These are phyloP conservation scores for Eulithis testata DNA, from an alignment of 2,888 invertebrate species.

Conservation along the genomic window DNA sequence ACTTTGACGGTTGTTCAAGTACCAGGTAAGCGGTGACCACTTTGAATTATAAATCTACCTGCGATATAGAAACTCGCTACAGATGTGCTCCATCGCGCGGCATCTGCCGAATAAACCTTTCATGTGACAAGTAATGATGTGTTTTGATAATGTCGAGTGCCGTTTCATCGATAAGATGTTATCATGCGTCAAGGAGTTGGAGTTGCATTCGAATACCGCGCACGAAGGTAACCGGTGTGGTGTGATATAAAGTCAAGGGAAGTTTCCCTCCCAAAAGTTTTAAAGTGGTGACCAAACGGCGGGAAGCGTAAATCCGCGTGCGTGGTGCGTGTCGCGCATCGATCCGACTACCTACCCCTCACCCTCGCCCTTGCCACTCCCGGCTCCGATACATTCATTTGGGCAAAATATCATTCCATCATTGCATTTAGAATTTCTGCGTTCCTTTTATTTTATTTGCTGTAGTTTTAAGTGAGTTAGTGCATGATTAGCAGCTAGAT, in stretches of 20 bases:
- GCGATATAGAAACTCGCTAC: conserved; percentile 48
- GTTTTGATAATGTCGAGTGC: conserved; percentile 74
- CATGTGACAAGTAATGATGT: conserved; percentile 70
- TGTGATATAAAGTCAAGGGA: conserved; percentile 53
- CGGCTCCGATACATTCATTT: conserved; percentile 80
- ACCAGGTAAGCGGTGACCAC: conserved; percentile 82
- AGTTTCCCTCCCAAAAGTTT: conserved; percentile 81
- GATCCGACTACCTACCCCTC: conserved; percentile 75
- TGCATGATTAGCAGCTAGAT: conserved; percentile 78
- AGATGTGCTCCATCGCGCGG: conserved; percentile 52
- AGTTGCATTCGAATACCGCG: conserved; percentile 67
- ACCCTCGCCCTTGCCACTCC: conserved; percentile 77
- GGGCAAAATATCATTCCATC: conserved; percentile 82
- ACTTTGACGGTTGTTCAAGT: conserved; percentile 83
- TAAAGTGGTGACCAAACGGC: conserved; percentile 78
- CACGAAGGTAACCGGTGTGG: conserved; percentile 70
- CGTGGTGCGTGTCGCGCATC: conserved; percentile 82
- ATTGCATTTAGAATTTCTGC: conserved; percentile 78
- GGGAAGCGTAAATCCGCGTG: conserved; percentile 77
- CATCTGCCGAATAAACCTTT: conserved; percentile 55
- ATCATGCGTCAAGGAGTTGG: conserved; percentile 56
- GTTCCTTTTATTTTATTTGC: conserved; percentile 79
- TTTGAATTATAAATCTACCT: conserved; percentile 60
- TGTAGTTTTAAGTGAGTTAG: conserved; percentile 79
- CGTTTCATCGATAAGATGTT: conserved; percentile 65